Conservation (phyloP, 2,797 vertebrate genomes). For the Calcarius lapponicus region DNA sequence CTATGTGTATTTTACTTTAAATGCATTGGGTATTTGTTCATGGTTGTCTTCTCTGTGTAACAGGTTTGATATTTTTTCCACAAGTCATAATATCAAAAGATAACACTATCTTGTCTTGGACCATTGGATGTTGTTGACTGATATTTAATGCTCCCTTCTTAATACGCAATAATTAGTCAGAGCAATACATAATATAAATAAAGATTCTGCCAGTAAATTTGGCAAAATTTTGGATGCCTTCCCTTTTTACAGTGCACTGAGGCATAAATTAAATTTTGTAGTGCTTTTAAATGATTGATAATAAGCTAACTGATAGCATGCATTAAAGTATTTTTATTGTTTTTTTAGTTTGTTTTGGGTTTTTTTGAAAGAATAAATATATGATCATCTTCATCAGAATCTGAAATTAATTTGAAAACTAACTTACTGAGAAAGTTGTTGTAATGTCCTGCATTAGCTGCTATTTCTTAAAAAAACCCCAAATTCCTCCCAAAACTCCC, state of each 20-base stretch:
- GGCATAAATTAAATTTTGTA: background rate
- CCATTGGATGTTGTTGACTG: background rate
- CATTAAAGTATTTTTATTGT: background rate
- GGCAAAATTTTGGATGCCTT: background rate
- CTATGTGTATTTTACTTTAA: background rate
- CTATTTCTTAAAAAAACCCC: background rate
- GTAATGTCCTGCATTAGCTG: background rate
- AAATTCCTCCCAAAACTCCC: too few species aligned
- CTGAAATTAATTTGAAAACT: background rate
- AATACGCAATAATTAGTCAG: background rate
- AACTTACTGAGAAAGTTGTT: background rate
- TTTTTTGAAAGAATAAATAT: background rate
- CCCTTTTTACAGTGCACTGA: background rate
- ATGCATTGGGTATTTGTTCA: background rate
- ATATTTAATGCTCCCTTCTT: background rate
- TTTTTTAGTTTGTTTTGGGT: background rate
- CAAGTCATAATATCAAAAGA: background rate
- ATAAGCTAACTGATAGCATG: background rate
- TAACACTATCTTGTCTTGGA: background rate
- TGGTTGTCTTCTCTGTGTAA: background rate
- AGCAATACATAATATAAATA: background rate
- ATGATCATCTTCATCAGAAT: background rate
- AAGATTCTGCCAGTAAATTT: background rate
- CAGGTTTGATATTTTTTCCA: background rate
- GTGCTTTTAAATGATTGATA: background rate